Evolutionary conservation across 1,140 invertebrate species (phyloP).

Genomic region (Hylyphantes graminicola): DNA sequence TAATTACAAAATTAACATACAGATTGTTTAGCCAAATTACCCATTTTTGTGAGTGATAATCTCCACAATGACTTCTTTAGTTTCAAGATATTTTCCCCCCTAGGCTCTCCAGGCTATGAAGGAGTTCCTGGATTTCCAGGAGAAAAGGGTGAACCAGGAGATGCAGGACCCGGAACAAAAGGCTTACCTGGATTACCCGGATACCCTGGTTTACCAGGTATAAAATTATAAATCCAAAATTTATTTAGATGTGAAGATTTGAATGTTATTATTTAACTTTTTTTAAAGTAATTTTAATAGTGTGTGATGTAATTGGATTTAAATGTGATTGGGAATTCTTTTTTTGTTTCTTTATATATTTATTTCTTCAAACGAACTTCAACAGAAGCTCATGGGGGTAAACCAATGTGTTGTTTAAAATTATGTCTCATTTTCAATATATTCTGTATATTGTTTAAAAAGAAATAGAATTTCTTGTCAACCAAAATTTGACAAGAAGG

Average conservation of each 20-base stretch:
- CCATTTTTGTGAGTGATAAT: neutral
- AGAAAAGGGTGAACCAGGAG: slow-evolving; percentile 62
- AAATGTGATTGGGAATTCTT: neutral
- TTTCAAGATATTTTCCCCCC: neutral
- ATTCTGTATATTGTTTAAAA: too few species aligned
- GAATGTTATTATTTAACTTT: neutral
- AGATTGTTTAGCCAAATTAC: neutral
- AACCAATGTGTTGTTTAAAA: too few species aligned
- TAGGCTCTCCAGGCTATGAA: slow-evolving; percentile 63
- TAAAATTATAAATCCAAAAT: neutral
- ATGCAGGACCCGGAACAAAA: slow-evolving; percentile 61
- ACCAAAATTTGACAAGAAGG: too few species aligned
- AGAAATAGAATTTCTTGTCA: too few species aligned
- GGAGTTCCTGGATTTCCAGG: slow-evolving; percentile 74
- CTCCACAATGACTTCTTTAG: neutral
- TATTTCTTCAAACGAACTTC: neutral
- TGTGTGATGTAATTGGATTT: neutral
- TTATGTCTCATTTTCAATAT: too few species aligned
- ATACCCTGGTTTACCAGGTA: slow-evolving; percentile 66
- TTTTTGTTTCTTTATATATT: neutral
- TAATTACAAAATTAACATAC: neutral
- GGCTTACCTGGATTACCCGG: slow-evolving; percentile 68
- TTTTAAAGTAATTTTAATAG: neutral
- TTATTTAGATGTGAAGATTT: neutral
- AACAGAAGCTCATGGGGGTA: too few species aligned